phyloP scores from a whole-genome alignment of 2,797 vertebrate genomes.

The Aselliscus stoliczkanus region DNA sequence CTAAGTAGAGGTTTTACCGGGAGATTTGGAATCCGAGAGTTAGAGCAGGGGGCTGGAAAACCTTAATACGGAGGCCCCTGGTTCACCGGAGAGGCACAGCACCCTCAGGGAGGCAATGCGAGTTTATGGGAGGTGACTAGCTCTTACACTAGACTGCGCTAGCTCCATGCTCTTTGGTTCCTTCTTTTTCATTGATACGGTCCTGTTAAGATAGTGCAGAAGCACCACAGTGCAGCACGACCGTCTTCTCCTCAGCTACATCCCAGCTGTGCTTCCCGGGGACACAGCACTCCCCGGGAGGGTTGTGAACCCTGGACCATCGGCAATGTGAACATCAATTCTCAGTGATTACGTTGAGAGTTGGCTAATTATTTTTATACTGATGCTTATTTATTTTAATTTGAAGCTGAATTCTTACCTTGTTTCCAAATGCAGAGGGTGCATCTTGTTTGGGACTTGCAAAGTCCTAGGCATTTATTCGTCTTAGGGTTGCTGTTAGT shows the following conservation, averaged over 20 bases:
- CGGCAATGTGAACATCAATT: background rate
- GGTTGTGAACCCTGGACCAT: background rate
- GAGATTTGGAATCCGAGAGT: background rate
- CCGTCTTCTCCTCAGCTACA: rapidly evolving
- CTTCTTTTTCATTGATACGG: rapidly evolving
- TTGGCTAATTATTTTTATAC: background rate
- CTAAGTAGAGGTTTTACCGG: background rate
- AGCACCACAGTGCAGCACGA: rapidly evolving
- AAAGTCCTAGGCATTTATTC: background rate
- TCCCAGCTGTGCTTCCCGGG: background rate
- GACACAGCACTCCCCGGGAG: background rate
- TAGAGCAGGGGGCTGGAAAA: background rate
- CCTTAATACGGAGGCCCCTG: background rate
- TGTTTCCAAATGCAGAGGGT: background rate
- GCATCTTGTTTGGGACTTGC: background rate
- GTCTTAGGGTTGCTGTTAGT: background rate
- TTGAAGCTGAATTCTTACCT: background rate
- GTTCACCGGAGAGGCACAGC: rapidly evolving
- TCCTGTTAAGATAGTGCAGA: background rate
- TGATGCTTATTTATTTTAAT: background rate
- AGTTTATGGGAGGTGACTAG: rapidly evolving
- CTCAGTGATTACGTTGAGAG: background rate
- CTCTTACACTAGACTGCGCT: background rate
- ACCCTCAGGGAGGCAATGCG: background rate
- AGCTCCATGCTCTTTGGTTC: no score